Evolutionary conservation across 2,113 vertebrate genomes (phyloP), one percentile per base, ranked within the genome.

Genomic region (Romanogobio albipinnatus): DNA sequence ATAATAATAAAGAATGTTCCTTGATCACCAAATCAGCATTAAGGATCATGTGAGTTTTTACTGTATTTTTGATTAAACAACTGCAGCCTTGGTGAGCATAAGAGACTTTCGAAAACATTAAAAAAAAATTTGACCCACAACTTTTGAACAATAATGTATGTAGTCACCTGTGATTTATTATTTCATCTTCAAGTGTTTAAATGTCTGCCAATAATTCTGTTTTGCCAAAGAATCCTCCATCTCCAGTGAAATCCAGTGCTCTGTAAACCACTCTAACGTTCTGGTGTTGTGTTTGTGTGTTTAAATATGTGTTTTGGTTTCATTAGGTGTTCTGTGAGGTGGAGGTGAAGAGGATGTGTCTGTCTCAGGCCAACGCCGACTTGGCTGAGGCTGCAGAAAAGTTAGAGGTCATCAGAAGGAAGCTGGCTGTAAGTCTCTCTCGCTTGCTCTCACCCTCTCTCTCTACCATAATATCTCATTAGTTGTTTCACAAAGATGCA

Each of bases 341-440:
- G 53, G 94, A 95, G 89, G 91, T 90, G 83, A 95, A 96, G 93
- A 85, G 88, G 87, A 92, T 93, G 88, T 94, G 91, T 86, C 93
- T 95, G 47, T 70, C 93, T 88, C 93, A 96, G 89, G 94, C 92
- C 64, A 96, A 93, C 1, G 85, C 93, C 85, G 93, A 94, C 75
- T 92, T 96, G 86, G 80, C 85, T 1, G 91, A 93, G 80, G 94
- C 95, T 76, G 93, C 94, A 26, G 94, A 95, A 87, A 95, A 96
- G 85, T 89, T 95, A 3, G 91, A 95, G 45, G 56, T 62, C 82
- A 91, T 95, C 85, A 91, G 91, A 83, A 95, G 93, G 89, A 96
- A 93, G 86, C 92, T 96, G 22, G 76, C 91, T 58, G 94, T 94
- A 90, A 77, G 94, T 88, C 13, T 88, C 14, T 85, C 15, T 76